Percentiles rank a stretch among this genome's conserved stretches.
Evolutionary conservation across 2,888 invertebrate genomes (phyloP).

Genomic region (Muschampia plurimacula): DNA sequence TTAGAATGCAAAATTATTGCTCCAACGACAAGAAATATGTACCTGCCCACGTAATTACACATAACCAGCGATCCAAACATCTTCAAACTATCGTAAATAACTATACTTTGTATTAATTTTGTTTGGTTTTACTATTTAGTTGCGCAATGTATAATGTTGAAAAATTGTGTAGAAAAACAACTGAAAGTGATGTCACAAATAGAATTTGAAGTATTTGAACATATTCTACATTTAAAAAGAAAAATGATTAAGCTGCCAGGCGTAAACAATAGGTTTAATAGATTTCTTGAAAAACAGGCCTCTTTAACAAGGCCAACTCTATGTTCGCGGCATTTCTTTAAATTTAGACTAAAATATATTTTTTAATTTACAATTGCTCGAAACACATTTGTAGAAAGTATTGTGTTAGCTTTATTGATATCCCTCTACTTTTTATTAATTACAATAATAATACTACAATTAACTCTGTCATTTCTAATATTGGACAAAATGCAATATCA

Average conservation of each 20-base stretch:
- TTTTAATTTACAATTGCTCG: not conserved
- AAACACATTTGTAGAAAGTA: not conserved
- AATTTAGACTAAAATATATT: not conserved
- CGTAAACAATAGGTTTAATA: no score
- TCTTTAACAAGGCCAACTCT: no score
- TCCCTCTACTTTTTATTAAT: not conserved
- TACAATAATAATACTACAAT: constrained; percentile 14
- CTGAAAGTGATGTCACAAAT: no score
- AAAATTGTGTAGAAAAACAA: no score
- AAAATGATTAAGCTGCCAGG: no score
- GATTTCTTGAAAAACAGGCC: no score
- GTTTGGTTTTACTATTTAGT: no score
- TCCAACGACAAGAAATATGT: constrained; percentile 72
- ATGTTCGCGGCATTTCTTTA: not conserved
- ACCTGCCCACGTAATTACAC: constrained; percentile 56
- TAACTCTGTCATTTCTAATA: constrained; percentile 13
- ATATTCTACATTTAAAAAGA: no score
- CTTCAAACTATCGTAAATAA: not conserved
- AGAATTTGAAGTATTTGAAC: no score
- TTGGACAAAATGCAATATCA: constrained; percentile 32
- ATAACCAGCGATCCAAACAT: constrained; percentile 12
- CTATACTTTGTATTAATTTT: no score
- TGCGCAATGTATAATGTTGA: no score
- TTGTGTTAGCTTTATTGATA: not conserved
- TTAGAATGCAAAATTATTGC: constrained; percentile 65